Evolutionary conservation across 2,113 vertebrate species (phyloP), one percentile per base, ranked within the genome.

Genomic region (Siniperca chuatsi): DNA sequence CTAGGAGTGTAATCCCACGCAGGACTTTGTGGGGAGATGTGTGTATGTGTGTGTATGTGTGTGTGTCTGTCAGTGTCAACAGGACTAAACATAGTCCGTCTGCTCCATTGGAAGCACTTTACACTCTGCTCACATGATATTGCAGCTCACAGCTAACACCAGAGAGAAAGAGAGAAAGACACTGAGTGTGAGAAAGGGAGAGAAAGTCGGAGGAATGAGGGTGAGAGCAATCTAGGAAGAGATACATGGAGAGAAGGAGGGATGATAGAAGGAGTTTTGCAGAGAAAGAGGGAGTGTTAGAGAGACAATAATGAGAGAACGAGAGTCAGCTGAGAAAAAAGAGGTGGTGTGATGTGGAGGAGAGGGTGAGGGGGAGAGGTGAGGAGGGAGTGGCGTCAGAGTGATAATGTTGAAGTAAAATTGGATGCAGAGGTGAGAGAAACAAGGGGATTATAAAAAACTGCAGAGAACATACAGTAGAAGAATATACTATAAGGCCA

Each of bases 51-150:
- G 37, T 66, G 7, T 46, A 46, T 76, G 40, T 66, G 11, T 33
- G 10, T 21, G 48, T 33, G 23, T 52, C 18, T 60, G 40, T 52
- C 6, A 64, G 68, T 82, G 52, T 85, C 57, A 88, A 58, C 66
- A 78, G 40, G 61, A 52, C 83, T 87, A 84, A 90, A 87, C 78
- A 75, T 79, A 70, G 79, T 64, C 46, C 29, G 78, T 52, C 72
- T 86, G 76, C 80, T 88, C 13, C 48, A 55, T 15, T 73, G 12
- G 64, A 81, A 61, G 58, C 78, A 82, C 74, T 95, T 92, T 87
- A 87, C 85, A 95, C 94, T 95, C 93, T 73, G 82, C 86, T 93
- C 94, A 92, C 90, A 83, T 87, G 89, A 85, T 87, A 79, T 83
- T 93, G 93, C 90, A 92, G 91, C 80, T 81, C 3, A 12, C 71